Base-by-base conservation (phyloP, 2,113 vertebrate species). In the Amphiprion ocellaris region DNA sequence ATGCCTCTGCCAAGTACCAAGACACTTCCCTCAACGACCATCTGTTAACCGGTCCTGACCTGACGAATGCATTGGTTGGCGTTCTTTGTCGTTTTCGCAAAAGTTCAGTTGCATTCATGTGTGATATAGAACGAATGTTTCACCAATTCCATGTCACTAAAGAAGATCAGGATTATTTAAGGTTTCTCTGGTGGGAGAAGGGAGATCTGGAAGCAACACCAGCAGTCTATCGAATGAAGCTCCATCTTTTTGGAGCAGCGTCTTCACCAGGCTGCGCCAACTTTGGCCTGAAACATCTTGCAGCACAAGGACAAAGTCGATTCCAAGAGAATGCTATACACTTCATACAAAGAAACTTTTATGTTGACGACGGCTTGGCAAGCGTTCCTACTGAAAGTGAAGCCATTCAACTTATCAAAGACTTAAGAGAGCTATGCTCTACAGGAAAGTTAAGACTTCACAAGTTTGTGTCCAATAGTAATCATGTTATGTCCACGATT, bases 381-480 rank as follows among this genome's bases (percentile, higher is more conserved):
- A 21, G 70, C 21, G 53, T 67, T 17, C 12, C 2, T 0, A 60
- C 78, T 0, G 39, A 70, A 6, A 37, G 4, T 1, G 46, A 77
- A 50, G 80, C 60, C 24, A 81, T 81, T 10, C 28, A 76, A 8
- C 52, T 76, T 2, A 24, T 74, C 1, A 56, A 59, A 15, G 71
- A 76, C 33, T n/a, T 1, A 21, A 21, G 71, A 23, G n/a, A 84
- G 17, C 76, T 84, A 10, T 82, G 69, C 39, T 16, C 0, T 2
- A 54, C 16, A 10, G 69, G 63, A 1, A 82, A 64, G 12, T 33
- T 82, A 50, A 55, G 79, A 50, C 56, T 81, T 2, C 72, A 81
- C 49, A 77, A 67, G 39, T 81, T 81, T 54, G 60, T 79, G 5
- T 79, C 67, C 0, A 84, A 73, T 10, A 71, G n/a, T 30, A 23